Conservation (phyloP, 2,113 vertebrate genomes). For the Myotis yumanensis region DNA sequence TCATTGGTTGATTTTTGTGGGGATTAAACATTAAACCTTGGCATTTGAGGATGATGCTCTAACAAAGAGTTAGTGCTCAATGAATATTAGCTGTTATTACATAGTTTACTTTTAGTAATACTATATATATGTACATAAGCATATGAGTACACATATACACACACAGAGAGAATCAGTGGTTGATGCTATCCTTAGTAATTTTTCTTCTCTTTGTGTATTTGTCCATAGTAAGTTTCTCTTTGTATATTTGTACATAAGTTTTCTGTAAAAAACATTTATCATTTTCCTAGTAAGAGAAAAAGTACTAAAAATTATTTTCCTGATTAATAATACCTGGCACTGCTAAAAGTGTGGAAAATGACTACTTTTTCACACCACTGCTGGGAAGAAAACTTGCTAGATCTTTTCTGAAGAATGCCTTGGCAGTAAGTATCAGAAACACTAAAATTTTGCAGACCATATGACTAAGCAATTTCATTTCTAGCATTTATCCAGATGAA, state of each 20-base stretch:
- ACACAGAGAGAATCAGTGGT: background rate
- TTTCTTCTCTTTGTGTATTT: constrained; percentile 12
- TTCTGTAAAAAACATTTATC: background rate
- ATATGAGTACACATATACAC: background rate
- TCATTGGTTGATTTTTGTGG: background rate
- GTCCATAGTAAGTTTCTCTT: background rate
- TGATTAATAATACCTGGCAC: background rate
- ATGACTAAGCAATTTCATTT: constrained; percentile 37
- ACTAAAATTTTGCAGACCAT: background rate
- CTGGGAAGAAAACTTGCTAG: constrained; percentile 41
- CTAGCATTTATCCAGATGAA: constrained; percentile 21
- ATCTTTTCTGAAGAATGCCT: constrained; percentile 18
- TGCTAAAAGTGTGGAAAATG: constrained; percentile 1
- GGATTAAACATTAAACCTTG: background rate
- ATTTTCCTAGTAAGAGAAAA: constrained; percentile 26
- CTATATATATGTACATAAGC: background rate
- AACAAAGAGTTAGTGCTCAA: background rate
- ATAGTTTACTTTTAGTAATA: constrained; percentile 33
- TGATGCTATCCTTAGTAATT: background rate
- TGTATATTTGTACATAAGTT: background rate
- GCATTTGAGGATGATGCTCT: background rate
- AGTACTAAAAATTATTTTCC: constrained; percentile 35
- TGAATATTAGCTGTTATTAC: background rate
- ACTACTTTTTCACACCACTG: constrained; percentile 8
- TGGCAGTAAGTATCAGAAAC: background rate